Evolutionary conservation across 2,113 vertebrate genomes (phyloP), one percentile per base, ranked within the genome.

Genomic region (Accipiter virgatus): DNA sequence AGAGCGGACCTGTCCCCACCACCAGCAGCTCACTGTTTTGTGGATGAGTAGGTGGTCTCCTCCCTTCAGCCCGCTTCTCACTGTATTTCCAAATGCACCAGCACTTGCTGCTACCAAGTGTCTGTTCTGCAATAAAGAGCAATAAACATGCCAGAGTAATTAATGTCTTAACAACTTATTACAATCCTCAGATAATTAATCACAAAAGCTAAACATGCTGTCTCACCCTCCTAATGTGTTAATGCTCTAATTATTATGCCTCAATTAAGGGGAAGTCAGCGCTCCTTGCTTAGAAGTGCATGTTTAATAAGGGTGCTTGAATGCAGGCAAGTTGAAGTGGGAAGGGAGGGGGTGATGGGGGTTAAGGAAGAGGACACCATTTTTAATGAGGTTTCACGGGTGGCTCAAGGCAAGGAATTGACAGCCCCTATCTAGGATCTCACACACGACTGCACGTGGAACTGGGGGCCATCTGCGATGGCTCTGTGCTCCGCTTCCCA

Each of bases 141-240:
- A 97, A 97, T 98, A 98, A 98, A 98, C 98, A 98, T 97, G 98
- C 96, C 97, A 95, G 95, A 65, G 81, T 98, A 98, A 98, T 98
- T 98, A 98, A 98, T 98, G 98, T 98, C 98, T 98, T 98, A 98
- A 98, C 98, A 98, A 98, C 98, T 98, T 98, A 98, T 98, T 98
- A 98, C 98, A 98, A 98, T 98, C 98, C 98, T 98, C 97, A 98
- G 98, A 98, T 98, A 98, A 98, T 98, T 98, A 98, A 98, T 98
- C 98, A 98, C 98, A 98, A 98, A 98, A 98, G 97, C 98, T 98
- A 98, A 98, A 98, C 98, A 98, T 92, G 98, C 98, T 95, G 98
- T 97, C 98, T 98, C 98, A 98, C 98, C 97, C 98, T 98, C 97
- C 97, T 98, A 98, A 98, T 98, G 98, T 98, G 98, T 98, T 98